These are phyloP conservation scores for Calameuta idolon DNA, from an alignment of 2,888 invertebrate genomes.

Conservation along the genomic window DNA sequence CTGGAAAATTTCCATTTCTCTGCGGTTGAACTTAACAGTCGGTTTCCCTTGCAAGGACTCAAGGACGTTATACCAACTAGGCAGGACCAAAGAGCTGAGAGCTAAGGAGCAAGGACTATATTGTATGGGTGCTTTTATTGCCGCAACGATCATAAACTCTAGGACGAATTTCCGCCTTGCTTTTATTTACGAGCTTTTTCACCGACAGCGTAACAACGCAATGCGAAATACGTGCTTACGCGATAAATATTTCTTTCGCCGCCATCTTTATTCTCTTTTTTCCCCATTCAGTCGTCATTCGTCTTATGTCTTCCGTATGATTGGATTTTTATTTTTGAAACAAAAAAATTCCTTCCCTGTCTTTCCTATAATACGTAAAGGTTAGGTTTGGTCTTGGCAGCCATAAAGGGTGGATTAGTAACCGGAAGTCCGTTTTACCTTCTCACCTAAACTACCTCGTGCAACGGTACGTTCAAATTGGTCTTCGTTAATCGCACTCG, in stretches of 20 bases:
- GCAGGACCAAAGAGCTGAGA: neutral
- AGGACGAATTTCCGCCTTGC: neutral
- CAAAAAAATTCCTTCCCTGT: no score
- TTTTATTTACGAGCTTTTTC: neutral
- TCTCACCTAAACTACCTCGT: neutral
- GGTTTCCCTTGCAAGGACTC: neutral
- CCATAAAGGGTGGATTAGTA: neutral
- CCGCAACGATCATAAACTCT: neutral
- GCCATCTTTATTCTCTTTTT: neutral
- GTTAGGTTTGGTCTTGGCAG: neutral
- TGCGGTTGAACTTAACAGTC: conserved; percentile 18
- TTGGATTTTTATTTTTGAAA: neutral
- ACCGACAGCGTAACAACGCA: neutral
- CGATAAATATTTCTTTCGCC: neutral
- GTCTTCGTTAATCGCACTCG: neutral
- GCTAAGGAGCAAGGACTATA: conserved; percentile 6
- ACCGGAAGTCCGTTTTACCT: neutral
- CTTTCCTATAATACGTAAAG: neutral
- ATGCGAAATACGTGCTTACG: neutral
- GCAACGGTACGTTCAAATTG: neutral
- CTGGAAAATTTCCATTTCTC: conserved; percentile 33
- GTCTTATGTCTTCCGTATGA: neutral
- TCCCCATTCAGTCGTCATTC: neutral
- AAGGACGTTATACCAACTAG: conserved; percentile 3
- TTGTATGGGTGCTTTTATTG: neutral